Percentiles rank a stretch among this genome's conserved stretches.
phyloP scores from a whole-genome alignment of 2,113 vertebrate genomes.

The Cebus imitator region DNA sequence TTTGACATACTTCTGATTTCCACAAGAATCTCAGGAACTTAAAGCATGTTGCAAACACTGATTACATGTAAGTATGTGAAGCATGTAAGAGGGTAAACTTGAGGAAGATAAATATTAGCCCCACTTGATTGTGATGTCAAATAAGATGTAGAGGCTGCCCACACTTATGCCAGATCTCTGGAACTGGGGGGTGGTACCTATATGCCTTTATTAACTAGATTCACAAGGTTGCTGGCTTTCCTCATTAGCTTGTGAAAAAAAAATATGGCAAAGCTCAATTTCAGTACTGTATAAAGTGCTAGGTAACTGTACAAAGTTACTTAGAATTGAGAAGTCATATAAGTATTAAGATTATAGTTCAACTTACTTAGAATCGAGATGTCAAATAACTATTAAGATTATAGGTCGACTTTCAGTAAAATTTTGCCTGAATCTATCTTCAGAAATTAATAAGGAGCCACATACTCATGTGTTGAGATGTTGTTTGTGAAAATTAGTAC shows the following conservation, averaged over 20 bases:
- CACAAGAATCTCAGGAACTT: background rate
- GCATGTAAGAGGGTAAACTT: background rate
- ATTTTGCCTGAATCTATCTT: rapidly evolving
- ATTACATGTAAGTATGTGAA: background rate
- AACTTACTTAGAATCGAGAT: too few relatives aligned
- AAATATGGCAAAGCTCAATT: rapidly evolving
- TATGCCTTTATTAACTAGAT: rapidly evolving
- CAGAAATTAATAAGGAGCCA: background rate
- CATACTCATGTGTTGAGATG: rapidly evolving
- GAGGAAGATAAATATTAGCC: background rate
- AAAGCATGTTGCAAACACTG: background rate
- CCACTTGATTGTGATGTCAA: background rate
- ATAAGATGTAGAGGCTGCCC: rapidly evolving
- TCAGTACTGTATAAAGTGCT: rapidly evolving
- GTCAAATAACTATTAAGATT: rapidly evolving
- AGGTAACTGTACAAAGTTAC: too few relatives aligned
- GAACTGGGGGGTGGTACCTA: rapidly evolving
- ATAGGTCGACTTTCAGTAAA: rapidly evolving
- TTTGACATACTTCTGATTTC: too few relatives aligned
- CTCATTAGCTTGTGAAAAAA: rapidly evolving
- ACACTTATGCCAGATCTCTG: rapidly evolving
- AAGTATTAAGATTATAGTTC: rapidly evolving
- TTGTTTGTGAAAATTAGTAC: rapidly evolving
- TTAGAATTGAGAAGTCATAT: background rate
- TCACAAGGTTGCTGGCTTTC: rapidly evolving